Evolutionary conservation across 2,888 invertebrate species (phyloP).

Genomic region (Alloscopus bannaensis): DNA sequence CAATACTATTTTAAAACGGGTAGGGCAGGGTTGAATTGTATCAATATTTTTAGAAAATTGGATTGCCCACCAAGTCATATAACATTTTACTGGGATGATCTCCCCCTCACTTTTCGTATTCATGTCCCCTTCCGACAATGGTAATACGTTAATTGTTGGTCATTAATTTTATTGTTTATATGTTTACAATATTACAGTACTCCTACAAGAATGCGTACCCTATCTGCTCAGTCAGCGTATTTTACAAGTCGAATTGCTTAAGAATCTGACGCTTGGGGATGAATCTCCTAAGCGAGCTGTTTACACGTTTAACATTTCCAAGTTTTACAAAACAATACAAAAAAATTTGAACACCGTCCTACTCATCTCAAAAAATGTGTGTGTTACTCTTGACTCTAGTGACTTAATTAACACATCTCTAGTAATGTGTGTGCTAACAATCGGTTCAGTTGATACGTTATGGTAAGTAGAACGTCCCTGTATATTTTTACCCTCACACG

Average conservation of each 20-base stretch:
- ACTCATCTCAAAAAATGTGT: slow-evolving; percentile 8
- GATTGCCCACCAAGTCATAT: slow-evolving; percentile 53
- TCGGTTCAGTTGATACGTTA: slow-evolving; percentile 27
- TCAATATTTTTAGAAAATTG: slow-evolving; percentile 18
- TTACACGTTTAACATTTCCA: background rate
- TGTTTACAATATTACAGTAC: background rate
- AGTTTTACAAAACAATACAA: slow-evolving; percentile 16
- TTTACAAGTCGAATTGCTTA: slow-evolving; percentile 4
- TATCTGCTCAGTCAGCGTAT: slow-evolving; percentile 5
- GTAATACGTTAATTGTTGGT: slow-evolving; percentile 1
- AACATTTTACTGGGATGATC: slow-evolving; percentile 47
- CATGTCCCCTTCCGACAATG: background rate
- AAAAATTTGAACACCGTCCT: slow-evolving; percentile 57
- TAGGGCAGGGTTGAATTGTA: slow-evolving; percentile 50
- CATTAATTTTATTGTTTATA: slow-evolving; percentile 1
- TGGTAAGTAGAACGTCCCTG: slow-evolving; percentile 7
- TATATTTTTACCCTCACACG: slow-evolving; percentile 18
- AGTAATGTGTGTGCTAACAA: slow-evolving; percentile 49
- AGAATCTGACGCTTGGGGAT: too few relatives aligned
- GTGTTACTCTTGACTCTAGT: slow-evolving; percentile 22
- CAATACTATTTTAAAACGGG: slow-evolving; percentile 31
- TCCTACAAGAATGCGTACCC: background rate
- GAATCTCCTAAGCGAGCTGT: too few relatives aligned
- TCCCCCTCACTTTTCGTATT: slow-evolving; percentile 41
- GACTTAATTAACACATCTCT: slow-evolving; percentile 29